A percentile compares a stretch with the other conserved stretches of the same genome.
phyloP scores from a whole-genome alignment of 2,113 vertebrate species.

The Chaetorhynchus papuensis region DNA sequence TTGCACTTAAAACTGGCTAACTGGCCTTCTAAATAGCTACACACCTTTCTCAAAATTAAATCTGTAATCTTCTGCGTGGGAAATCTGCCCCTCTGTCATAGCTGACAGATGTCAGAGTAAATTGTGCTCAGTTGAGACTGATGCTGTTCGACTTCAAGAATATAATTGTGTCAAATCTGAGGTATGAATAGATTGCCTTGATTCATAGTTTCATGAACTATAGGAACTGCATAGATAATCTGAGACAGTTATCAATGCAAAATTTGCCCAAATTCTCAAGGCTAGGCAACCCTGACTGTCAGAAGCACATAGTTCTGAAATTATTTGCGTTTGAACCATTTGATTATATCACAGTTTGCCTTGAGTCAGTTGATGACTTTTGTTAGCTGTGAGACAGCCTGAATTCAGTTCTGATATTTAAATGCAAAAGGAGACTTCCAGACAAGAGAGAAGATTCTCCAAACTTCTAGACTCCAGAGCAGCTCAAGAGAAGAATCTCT shows the following conservation, averaged over 20 bases:
- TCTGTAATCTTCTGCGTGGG: neutral
- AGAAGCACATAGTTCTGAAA: neutral
- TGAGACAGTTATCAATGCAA: neutral
- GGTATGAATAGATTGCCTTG: neutral
- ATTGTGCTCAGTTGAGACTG: accelerated
- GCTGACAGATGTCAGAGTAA: neutral
- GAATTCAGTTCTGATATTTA: neutral
- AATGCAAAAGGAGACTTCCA: neutral
- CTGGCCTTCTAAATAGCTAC: neutral
- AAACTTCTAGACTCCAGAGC: neutral
- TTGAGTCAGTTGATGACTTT: neutral
- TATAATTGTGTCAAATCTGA: neutral
- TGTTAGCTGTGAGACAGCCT: neutral
- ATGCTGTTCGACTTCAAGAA: neutral
- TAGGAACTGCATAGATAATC: neutral
- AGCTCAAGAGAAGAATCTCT: neutral
- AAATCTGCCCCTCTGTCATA: neutral
- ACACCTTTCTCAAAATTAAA: neutral
- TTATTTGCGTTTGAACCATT: neutral
- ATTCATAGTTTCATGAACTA: neutral
- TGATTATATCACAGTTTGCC: neutral
- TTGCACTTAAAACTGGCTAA: neutral
- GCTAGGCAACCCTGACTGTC: neutral
- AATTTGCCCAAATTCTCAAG: neutral
- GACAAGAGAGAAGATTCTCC: neutral